A percentile compares a stretch with the other conserved stretches of the same genome.
These are phyloP conservation scores for Laticauda laticaudata DNA, from an alignment of 2,113 vertebrate genomes.

Conservation along the genomic window DNA sequence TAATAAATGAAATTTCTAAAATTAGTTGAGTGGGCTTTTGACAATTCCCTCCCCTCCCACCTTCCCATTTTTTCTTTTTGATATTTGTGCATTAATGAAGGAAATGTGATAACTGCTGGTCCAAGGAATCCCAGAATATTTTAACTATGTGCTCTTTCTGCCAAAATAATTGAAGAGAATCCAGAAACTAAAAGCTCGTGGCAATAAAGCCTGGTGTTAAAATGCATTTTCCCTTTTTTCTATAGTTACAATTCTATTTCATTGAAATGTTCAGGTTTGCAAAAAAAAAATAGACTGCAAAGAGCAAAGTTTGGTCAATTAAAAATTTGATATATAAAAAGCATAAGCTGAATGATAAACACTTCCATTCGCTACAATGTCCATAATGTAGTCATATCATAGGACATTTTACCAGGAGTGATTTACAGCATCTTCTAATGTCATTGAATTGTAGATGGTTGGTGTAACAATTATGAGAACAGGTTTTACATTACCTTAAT, in stretches of 20 bases:
- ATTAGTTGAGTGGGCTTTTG: not conserved
- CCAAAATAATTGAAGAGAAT: accelerated
- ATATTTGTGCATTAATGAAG: not conserved
- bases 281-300: not conserved
- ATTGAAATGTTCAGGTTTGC: not conserved
- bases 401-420: not conserved
- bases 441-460: not conserved
- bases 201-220: accelerated
- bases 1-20: not conserved
- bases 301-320: not conserved
- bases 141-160: not conserved
- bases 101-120: not conserved
- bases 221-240: not conserved
- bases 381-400: not conserved
- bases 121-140: not conserved
- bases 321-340: not conserved
- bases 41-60: not conserved
- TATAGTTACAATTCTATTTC: not conserved
- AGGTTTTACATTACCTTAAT: not conserved
- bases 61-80: not conserved
- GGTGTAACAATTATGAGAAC: not conserved
- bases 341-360: accelerated
- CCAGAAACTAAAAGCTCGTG: accelerated
- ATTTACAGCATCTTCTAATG: not conserved
- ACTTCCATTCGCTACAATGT: not conserved